Base-by-base conservation (phyloP, 2,113 vertebrate species). In the Anarhynchus alexandrinus region DNA sequence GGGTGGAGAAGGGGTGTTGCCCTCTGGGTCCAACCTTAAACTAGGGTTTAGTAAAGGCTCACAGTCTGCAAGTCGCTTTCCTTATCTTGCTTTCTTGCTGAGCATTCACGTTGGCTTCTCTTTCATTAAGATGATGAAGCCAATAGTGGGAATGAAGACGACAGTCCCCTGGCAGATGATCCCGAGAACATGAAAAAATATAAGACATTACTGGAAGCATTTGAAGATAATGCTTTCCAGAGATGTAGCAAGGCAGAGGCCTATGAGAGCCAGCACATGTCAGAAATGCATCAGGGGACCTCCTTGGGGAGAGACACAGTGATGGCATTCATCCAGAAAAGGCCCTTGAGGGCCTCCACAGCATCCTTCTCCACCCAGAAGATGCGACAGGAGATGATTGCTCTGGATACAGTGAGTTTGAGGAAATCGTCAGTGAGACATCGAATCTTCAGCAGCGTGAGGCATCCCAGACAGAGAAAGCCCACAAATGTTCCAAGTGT, bases 401-500 rank as follows among this genome's bases (percentile, higher is more conserved):
- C 3, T 96, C 94, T 38, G 82, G 88, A 9, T 96, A 94, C 21
- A 77, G 72, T 1, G 84, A 92, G 59, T 92, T 94, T 72, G 93
- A 91, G 52, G 94, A 96, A 89, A 92, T 89, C 3, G 42, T 93
- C 65, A 90, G 69, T 76, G 88, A 95, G 55, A 94, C 83, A n/a
- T 93, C 88, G n/a, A 93, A 96, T 64, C 74, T 96, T 58, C 84
- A 92, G 25, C 91, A 97, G 52, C 38, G 15, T 74, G 94, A 97
- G 82, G 91, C 95, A 79, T 88, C 94, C 38, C 93, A 95, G 78
- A 96, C 79, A 1, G 96, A 98, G 84, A 97, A 97, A 88, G 71
- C 92, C 9, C 96, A 96, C 22, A 96, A 88, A 62, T 97, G 94
- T 69, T 66, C 70, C n/a, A 95, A 96, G 55, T 96, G 95, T 71